These are phyloP conservation scores for Tachypleus tridentatus DNA, from an alignment of 1,140 invertebrate species.

Conservation along the genomic window DNA sequence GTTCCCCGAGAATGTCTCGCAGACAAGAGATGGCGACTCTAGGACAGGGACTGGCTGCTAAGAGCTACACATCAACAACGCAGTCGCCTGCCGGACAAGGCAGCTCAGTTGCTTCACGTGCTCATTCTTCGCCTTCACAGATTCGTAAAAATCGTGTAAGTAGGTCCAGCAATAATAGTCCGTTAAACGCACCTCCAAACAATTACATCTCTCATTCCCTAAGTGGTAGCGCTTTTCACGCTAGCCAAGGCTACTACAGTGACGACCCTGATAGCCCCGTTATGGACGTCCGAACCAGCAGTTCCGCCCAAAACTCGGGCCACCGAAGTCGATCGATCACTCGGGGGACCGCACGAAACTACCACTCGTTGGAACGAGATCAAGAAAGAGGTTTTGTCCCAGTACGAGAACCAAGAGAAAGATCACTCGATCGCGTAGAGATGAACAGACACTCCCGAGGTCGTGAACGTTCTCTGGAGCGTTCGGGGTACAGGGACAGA, in stretches of 20 bases:
- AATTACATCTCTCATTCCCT: conserved; percentile 18
- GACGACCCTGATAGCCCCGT: conserved; percentile 57
- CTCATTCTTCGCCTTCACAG: not conserved
- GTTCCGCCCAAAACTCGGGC: conserved; percentile 33
- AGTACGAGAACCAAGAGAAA: conserved; percentile 50
- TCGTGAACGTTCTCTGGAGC: conserved; percentile 46
- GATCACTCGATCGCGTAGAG: conserved; percentile 29
- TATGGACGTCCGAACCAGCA: conserved; percentile 41
- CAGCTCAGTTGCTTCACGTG: conserved; percentile 13
- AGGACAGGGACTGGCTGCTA: too few species aligned
- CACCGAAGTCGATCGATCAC: conserved; percentile 31
- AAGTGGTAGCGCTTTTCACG: conserved; percentile 19
- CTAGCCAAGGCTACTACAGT: conserved; percentile 38
- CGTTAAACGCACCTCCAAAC: conserved; percentile 20
- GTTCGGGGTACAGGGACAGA: conserved; percentile 27
- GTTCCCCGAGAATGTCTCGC: too few species aligned
- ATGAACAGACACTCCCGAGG: conserved; percentile 9
- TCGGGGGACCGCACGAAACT: conserved; percentile 42
- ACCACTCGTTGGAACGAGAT: conserved; percentile 59
- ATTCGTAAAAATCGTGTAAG: conserved; percentile 13
- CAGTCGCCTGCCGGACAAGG: conserved; percentile 20
- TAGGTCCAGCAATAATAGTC: conserved; percentile 25
- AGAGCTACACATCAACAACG: conserved; percentile 16
- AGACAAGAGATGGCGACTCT: too few species aligned
- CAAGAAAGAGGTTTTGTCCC: conserved; percentile 67